Percentiles rank a stretch among this genome's conserved stretches.
phyloP scores from a whole-genome alignment of 2,797 vertebrate genomes.

The Ptychobarbus kaznakovi region DNA sequence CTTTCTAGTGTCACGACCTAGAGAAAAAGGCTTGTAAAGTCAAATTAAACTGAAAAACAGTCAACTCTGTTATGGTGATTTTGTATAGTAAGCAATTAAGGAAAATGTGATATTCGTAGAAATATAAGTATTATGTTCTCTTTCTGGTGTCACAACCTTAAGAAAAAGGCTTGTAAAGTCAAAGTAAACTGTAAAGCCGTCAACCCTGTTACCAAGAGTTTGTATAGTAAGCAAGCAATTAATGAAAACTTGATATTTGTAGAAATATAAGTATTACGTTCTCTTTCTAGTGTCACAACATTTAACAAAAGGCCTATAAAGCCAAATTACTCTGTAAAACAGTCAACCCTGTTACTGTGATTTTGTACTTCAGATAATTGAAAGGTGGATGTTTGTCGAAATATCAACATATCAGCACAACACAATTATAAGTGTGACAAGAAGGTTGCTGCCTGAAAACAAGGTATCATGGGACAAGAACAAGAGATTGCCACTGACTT shows the following conservation, averaged over 20 bases:
- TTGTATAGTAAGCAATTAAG: no score
- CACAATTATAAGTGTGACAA: not conserved
- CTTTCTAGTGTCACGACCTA: no score
- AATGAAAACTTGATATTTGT: not conserved
- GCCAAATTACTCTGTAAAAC: not conserved
- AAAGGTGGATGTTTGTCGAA: not conserved
- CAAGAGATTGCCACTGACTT: slow-evolving; percentile 78
- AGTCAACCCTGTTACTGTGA: not conserved
- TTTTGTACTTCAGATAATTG: not conserved
- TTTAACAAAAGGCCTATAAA: not conserved
- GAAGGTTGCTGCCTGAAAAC: not conserved
- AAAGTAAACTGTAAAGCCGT: no score
- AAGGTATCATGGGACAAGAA: not conserved
- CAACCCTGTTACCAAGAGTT: no score
- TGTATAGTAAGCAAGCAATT: no score
- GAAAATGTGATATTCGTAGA: not conserved
- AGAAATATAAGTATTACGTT: not conserved
- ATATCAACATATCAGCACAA: not conserved
- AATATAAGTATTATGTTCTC: not conserved
- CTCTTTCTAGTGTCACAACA: not conserved
- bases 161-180: no score
- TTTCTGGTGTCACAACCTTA: no score
- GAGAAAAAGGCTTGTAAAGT: no score
- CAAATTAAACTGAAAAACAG: no score
- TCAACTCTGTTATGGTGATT: no score